Evolutionary conservation across 2,113 vertebrate genomes (phyloP), one percentile per base, ranked within the genome.

Genomic region (Anhinga rufa): DNA sequence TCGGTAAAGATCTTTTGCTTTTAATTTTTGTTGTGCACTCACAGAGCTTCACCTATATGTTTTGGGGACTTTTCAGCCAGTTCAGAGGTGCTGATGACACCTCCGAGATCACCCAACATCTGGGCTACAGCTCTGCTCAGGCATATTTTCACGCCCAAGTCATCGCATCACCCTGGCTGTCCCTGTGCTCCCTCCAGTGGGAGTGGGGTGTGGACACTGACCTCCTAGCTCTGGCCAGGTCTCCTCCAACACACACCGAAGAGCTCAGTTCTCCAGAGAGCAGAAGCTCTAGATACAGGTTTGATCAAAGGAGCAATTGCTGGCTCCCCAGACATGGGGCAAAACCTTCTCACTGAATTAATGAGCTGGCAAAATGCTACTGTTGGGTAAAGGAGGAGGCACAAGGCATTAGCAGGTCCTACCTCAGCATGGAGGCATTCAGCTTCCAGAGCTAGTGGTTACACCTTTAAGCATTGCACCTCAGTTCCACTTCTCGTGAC

Each of bases 361-460:
- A 34, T 2, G 8, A 71, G 52, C 51, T 40, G 65, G 17, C 4
- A 9, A 82, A 72, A 64, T 2, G 22, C 10, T 12, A 2, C 14
- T 29, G 1, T 10, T 8, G 20, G 26, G 60, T 14, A 10, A 31
- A 40, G 46, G 2, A 76, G 25, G 68, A 10, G 16, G 6, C 60
- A 66, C 4, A 6, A 32, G 66, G 64, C n/a, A 16, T 14, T 0
- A 28, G 48, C 22, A 34, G 32, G 38, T 36, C 61, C 61, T 1
- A 0, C 6, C 31, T 8, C 54, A 42, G 42, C 29, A 10, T 0
- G 0, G 77, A 81, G 32, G 32, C 24, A 6, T n/a, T n/a, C 5
- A 28, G 36, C 52, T 31, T 24, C 31, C 18, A 0, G 42, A 29
- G 62, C 24, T 20, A 6, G 57, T 1, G 31, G 61, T 4, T 65